A percentile compares a stretch with the other conserved stretches of the same genome.
Evolutionary conservation across 2,113 vertebrate genomes (phyloP).

Genomic region (Thinocorus orbignyianus): DNA sequence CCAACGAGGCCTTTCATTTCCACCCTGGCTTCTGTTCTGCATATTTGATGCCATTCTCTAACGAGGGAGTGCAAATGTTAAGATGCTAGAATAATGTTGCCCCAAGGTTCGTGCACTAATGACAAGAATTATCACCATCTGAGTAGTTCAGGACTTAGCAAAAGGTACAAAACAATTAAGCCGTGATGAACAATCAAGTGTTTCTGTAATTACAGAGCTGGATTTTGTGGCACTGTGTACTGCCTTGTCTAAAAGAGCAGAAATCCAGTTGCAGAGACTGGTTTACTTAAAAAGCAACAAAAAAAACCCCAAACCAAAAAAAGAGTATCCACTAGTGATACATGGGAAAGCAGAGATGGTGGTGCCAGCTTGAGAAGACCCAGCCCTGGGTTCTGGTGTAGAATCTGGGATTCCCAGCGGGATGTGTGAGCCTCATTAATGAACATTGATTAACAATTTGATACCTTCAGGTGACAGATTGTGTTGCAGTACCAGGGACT

Average conservation of each 20-base stretch:
- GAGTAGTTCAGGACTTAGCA: conserved; percentile 7
- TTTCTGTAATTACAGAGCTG: neutral
- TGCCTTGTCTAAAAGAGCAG: neutral
- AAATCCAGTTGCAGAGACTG: neutral
- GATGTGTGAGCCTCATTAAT: neutral
- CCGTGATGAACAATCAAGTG: neutral
- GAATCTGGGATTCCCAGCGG: neutral
- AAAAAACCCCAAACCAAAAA: neutral
- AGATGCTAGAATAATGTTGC: conserved; percentile 1
- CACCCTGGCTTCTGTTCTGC: conserved; percentile 5
- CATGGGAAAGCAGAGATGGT: neutral
- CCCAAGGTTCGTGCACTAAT: neutral
- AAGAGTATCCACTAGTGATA: neutral
- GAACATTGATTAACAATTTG: rapidly evolving
- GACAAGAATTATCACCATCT: conserved; percentile 10
- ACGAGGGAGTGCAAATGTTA: neutral
- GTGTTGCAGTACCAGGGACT: neutral
- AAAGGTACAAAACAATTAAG: conserved; percentile 53
- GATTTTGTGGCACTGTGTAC: neutral
- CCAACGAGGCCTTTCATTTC: neutral
- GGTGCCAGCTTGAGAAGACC: neutral
- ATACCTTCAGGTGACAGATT: neutral
- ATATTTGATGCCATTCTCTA: neutral
- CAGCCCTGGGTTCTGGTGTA: rapidly evolving
- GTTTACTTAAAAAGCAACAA: neutral